phyloP scores from a whole-genome alignment of 1,140 invertebrate genomes.

The Drosophila persimilis region DNA sequence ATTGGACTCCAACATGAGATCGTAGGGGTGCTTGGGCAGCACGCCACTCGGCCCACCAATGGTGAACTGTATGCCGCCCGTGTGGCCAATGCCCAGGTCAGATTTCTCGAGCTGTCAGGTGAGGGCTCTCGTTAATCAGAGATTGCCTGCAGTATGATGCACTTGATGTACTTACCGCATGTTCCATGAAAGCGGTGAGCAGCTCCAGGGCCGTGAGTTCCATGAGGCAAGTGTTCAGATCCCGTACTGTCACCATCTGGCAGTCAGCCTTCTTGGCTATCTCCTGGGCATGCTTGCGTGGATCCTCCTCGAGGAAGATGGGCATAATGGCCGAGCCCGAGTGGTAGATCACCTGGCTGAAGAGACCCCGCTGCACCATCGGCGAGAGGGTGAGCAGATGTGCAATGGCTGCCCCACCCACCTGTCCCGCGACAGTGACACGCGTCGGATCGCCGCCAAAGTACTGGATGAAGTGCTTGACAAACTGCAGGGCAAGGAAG shows the following conservation, averaged over 20 bases:
- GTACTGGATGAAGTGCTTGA: conserved; percentile 86
- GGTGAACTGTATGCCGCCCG: conserved; percentile 81
- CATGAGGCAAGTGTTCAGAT: conserved; percentile 75
- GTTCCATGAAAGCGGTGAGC: conserved; percentile 75
- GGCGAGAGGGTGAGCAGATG: conserved; percentile 83
- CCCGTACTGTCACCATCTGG: conserved; percentile 70
- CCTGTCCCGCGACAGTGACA: conserved; percentile 86
- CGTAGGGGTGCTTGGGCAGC: conserved; percentile 75
- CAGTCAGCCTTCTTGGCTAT: conserved; percentile 71
- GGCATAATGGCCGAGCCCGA: conserved; percentile 81
- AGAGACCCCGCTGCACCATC: conserved; percentile 74
- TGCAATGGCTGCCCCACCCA: conserved; percentile 84
- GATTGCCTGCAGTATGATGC: background rate
- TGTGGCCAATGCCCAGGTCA: conserved; percentile 74
- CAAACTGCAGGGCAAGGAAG: conserved; percentile 86
- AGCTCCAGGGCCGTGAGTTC: conserved; percentile 69
- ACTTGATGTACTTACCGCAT: conserved; percentile 57
- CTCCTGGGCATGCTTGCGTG: conserved; percentile 73
- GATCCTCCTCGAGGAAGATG: conserved; percentile 77
- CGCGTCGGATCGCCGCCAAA: conserved; percentile 87
- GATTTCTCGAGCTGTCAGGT: conserved; percentile 70
- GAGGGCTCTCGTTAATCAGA: background rate
- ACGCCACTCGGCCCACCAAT: conserved; percentile 79
- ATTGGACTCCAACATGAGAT: conserved; percentile 76
- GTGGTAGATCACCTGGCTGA: conserved; percentile 79